Evolutionary conservation across 2,797 vertebrate genomes (phyloP).

Genomic region (Aldrovandia affinis): DNA sequence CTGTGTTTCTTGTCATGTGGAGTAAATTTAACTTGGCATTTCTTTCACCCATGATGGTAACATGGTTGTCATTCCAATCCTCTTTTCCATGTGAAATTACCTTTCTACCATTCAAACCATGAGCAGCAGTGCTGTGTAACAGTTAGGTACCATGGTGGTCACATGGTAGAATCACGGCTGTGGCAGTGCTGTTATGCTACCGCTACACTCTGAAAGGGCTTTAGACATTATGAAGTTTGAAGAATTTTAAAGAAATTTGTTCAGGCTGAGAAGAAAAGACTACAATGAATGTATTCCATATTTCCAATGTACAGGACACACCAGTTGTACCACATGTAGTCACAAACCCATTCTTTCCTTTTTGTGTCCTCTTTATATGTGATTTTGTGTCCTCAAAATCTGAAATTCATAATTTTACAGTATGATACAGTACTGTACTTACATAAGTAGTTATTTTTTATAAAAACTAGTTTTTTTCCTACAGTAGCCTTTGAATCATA

Average conservation of each 20-base stretch:
- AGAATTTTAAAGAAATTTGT: not conserved
- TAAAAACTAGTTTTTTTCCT: not conserved
- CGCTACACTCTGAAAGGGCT: not conserved
- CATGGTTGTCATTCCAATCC: not conserved
- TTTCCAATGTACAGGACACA: not conserved
- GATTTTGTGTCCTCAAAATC: not conserved
- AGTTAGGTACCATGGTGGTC: not conserved
- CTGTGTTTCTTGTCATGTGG: not conserved
- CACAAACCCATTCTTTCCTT: not conserved
- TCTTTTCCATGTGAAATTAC: not conserved
- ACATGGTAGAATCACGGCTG: not conserved
- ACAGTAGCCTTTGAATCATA: not conserved
- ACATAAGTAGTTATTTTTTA: not conserved
- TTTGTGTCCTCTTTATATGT: not conserved
- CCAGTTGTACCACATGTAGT: not conserved
- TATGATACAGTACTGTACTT: not conserved
- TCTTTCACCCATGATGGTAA: not conserved
- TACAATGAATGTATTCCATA: not conserved
- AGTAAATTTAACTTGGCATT: not conserved
- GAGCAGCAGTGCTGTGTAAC: not conserved
- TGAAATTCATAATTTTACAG: not conserved
- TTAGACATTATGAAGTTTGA: not conserved
- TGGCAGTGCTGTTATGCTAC: not conserved
- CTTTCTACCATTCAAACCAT: not conserved
- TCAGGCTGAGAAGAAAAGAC: not conserved